Conservation (phyloP, 2,888 invertebrate genomes). For the Oscheius sp. region DNA sequence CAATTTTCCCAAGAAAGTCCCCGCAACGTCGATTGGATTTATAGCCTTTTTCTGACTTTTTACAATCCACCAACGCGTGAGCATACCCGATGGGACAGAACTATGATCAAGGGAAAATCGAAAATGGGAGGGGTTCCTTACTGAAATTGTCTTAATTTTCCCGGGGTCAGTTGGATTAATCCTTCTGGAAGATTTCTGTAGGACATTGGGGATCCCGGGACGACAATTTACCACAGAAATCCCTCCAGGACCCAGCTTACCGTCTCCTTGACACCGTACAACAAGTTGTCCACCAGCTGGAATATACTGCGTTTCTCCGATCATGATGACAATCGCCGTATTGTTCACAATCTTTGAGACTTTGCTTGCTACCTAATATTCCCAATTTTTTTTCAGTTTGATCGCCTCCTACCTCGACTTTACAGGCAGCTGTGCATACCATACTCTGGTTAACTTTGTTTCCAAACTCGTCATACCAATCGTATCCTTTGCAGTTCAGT, state of each 20-base stretch:
- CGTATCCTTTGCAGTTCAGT: background rate
- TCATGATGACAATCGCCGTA: background rate
- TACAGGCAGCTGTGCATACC: background rate
- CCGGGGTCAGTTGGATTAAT: too few species aligned
- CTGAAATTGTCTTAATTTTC: too few species aligned
- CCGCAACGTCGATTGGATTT: background rate
- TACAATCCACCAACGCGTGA: background rate
- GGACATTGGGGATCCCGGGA: too few species aligned
- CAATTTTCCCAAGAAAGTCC: background rate
- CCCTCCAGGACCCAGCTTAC: background rate
- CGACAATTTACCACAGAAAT: too few species aligned
- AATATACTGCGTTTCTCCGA: background rate
- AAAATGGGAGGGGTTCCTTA: too few species aligned
- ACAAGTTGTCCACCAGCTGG: constrained; percentile 4
- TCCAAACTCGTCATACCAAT: constrained; percentile 1
- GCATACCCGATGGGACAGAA: background rate
- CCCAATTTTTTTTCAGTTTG: too few species aligned
- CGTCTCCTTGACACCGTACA: constrained; percentile 4
- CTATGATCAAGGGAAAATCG: background rate
- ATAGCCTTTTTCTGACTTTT: background rate
- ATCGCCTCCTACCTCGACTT: background rate
- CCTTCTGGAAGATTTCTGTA: too few species aligned
- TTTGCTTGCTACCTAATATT: background rate
- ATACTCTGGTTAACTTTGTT: background rate
- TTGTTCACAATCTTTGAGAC: background rate